Percentiles rank a stretch among this genome's conserved stretches.
phyloP scores from a whole-genome alignment of 2,888 invertebrate genomes.

The Dinocampus coccinellae region DNA sequence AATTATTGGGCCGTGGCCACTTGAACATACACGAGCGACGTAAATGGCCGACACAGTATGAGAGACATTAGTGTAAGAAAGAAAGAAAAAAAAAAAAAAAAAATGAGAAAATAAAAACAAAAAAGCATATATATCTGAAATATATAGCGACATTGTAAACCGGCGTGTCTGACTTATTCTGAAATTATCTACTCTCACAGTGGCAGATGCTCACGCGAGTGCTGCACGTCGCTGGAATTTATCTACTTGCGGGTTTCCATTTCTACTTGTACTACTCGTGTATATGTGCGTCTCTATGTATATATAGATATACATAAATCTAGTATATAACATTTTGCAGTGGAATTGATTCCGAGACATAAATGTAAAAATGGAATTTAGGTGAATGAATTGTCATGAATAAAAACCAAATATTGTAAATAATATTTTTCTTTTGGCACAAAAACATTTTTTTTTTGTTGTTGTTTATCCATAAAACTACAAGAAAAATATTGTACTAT shows the following conservation, averaged over 20 bases:
- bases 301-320: background rate
- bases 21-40: constrained; percentile 14
- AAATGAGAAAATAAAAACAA: no score
- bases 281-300: background rate
- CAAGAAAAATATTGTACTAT: no score
- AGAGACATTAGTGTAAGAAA: constrained; percentile 27
- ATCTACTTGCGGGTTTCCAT: constrained; percentile 20
- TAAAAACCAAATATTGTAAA: no score
- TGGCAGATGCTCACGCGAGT: constrained; percentile 34
- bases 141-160: background rate
- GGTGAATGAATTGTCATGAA: no score
- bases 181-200: constrained; percentile 36
- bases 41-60: constrained; percentile 21
- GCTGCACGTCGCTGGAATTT: constrained; percentile 34
- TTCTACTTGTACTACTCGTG: background rate
- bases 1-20: constrained; percentile 21
- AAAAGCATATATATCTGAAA: constrained; percentile 12
- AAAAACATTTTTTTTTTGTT: no score
- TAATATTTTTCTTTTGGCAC: no score
- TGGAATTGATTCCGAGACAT: no score
- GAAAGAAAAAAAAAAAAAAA: constrained; percentile 28
- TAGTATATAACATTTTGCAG: background rate
- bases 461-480: no score
- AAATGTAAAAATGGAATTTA: no score
- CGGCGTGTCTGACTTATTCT: constrained; percentile 35